Percentiles rank a stretch among this genome's conserved stretches.
These are phyloP conservation scores for Aphaenogaster floridana DNA, from an alignment of 1,140 invertebrate species.

Conservation along the genomic window DNA sequence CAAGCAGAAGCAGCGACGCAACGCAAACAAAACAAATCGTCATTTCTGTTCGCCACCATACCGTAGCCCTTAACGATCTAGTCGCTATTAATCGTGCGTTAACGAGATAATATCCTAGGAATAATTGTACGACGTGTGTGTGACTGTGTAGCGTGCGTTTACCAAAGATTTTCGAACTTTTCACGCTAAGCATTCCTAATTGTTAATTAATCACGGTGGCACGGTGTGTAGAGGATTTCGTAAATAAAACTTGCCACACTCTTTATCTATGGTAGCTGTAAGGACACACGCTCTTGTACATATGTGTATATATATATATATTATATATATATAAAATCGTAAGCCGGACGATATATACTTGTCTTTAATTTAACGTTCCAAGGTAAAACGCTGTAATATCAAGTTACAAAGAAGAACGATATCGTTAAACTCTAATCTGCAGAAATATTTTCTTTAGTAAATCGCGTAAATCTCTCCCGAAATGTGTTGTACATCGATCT, in stretches of 20 bases:
- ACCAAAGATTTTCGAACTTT: conserved; percentile 73
- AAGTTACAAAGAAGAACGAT: conserved; percentile 9
- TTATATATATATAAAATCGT: conserved; percentile 32
- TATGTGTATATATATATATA: conserved; percentile 78
- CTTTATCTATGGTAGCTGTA: conserved; percentile 66
- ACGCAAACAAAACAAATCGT: conserved; percentile 56
- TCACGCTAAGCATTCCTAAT: conserved; percentile 79
- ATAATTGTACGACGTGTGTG: conserved; percentile 70
- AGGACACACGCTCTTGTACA: conserved; percentile 74
- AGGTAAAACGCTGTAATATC: conserved; percentile 42
- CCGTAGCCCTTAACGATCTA: conserved; percentile 78
- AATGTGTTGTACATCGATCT: conserved; percentile 62
- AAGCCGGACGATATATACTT: conserved; percentile 44
- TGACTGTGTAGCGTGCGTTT: conserved; percentile 70
- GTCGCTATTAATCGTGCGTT: conserved; percentile 77
- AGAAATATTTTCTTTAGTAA: conserved; percentile 45
- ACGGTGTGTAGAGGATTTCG: conserved; percentile 38
- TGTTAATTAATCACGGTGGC: conserved; percentile 72
- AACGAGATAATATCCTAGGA: conserved; percentile 71
- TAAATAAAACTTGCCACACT: conserved; percentile 36
- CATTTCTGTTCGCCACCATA: conserved; percentile 62
- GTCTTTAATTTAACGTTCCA: conserved; percentile 69
- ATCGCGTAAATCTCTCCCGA: conserved; percentile 47
- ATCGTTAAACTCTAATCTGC: conserved; percentile 32
- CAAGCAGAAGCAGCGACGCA: conserved; percentile 12